Conservation (phyloP, 2,888 invertebrate genomes). For the Caradrina clavipalpis region DNA sequence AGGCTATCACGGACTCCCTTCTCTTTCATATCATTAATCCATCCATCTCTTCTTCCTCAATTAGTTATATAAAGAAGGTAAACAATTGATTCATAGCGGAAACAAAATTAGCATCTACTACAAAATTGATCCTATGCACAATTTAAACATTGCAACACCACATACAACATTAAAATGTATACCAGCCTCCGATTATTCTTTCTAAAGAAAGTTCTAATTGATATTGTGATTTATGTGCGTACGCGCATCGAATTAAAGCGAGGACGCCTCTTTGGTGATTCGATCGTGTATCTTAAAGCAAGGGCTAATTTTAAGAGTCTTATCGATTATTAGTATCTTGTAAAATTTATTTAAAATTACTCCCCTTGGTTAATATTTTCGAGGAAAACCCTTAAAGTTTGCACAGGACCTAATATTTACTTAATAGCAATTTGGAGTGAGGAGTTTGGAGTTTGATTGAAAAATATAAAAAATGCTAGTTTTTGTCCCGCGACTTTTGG, state of each 20-base stretch:
- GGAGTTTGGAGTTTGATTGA: not conserved
- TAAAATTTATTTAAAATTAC: conserved; percentile 31
- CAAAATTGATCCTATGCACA: not conserved
- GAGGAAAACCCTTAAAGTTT: conserved; percentile 12
- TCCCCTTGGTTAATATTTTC: conserved; percentile 14
- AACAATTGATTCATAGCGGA: not conserved
- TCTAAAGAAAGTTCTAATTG: conserved; percentile 64
- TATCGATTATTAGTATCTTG: conserved; percentile 46
- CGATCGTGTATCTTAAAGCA: conserved; percentile 54
- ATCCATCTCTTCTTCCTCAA: too few relatives aligned
- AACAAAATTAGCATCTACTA: conserved; percentile 8
- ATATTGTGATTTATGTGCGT: conserved; percentile 64
- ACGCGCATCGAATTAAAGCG: conserved; percentile 55
- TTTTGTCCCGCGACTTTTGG: too few relatives aligned
- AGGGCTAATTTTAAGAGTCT: conserved; percentile 48
- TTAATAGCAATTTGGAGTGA: conserved; percentile 3
- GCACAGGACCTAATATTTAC: conserved; percentile 12
- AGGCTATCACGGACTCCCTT: too few relatives aligned
- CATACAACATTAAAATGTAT: conserved; percentile 25
- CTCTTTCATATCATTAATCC: too few relatives aligned
- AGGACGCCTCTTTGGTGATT: conserved; percentile 67
- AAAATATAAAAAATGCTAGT: not conserved
- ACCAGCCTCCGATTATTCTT: conserved; percentile 29
- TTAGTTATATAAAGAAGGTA: too few relatives aligned
- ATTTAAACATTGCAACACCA: conserved; percentile 1